Conservation (phyloP, 2,797 vertebrate genomes). For the Lagorchestes hirsutus region DNA sequence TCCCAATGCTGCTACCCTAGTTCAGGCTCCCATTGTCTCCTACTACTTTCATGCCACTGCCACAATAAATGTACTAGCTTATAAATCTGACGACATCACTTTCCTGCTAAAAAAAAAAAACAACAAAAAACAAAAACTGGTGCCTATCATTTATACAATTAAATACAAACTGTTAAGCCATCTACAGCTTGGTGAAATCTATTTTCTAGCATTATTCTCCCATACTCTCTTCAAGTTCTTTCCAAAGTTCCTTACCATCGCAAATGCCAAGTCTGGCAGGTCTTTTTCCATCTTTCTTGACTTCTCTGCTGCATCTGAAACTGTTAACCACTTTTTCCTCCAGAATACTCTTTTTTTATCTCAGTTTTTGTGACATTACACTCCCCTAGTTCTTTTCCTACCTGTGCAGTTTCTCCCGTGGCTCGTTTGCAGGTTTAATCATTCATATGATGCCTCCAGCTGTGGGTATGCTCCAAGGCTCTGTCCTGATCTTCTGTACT, state of each 20-base stretch:
- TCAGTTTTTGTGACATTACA: not conserved
- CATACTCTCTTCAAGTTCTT: not conserved
- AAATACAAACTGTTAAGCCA: not conserved
- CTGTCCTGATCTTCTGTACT: not conserved
- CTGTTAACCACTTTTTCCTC: not conserved
- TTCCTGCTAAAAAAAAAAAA: not conserved
- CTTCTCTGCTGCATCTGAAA: not conserved
- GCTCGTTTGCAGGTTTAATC: not conserved
- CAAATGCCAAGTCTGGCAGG: not conserved
- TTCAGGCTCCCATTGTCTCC: not conserved
- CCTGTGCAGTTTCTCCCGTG: not conserved
- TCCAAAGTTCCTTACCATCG: not conserved
- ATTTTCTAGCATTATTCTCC: not conserved
- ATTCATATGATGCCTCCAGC: not conserved
- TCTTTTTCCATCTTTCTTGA: not conserved
- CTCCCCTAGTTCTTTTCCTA: not conserved
- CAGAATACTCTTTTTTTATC: not conserved
- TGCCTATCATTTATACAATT: not conserved
- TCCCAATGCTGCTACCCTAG: not conserved
- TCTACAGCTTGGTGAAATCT: not conserved
- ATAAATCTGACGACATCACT: not conserved
- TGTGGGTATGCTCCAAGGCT: not conserved
- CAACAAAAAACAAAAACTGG: too few species aligned
- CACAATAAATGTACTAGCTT: not conserved
- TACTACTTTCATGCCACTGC: not conserved